Evolutionary conservation across 2,888 invertebrate species (phyloP).

Genomic region (Selenia dentaria): DNA sequence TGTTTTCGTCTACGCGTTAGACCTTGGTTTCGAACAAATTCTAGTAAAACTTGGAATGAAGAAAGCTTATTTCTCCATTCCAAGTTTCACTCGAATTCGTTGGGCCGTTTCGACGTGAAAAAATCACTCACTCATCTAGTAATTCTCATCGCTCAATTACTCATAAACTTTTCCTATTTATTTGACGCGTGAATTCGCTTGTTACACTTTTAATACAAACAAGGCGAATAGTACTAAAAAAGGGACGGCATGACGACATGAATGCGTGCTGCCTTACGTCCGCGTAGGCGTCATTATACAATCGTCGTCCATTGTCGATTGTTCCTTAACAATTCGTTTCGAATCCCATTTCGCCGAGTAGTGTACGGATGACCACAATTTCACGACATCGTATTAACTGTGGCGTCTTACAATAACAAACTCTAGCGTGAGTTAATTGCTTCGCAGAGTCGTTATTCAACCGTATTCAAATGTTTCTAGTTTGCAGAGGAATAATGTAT

Average conservation of each 20-base stretch:
- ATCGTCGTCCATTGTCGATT: constrained; percentile 49
- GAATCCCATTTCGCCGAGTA: constrained; percentile 33
- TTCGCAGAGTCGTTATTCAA: constrained; percentile 44
- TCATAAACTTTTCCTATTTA: too few species aligned
- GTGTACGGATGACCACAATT: constrained; percentile 32
- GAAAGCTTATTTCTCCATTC: too few species aligned
- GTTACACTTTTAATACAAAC: constrained; percentile 52
- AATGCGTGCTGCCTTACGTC: constrained; percentile 42
- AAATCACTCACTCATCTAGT: too few species aligned
- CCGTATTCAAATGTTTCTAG: constrained; percentile 41
- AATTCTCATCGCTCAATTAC: too few species aligned
- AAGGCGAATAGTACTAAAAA: constrained; percentile 47
- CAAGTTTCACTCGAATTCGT: too few species aligned
- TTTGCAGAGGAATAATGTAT: constrained; percentile 44
- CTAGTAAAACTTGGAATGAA: too few species aligned
- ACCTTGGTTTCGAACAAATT: too few species aligned
- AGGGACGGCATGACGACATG: constrained; percentile 32
- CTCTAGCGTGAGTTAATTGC: constrained; percentile 45
- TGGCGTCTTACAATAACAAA: constrained; percentile 29
- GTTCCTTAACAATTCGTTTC: constrained; percentile 53
- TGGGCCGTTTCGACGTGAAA: too few species aligned
- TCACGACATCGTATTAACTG: constrained; percentile 20
- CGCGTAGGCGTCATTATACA: constrained; percentile 54
- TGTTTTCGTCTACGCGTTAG: too few species aligned
- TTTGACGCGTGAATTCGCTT: constrained; percentile 47